Conservation (phyloP, 2,113 vertebrate species). For the Alectura lathami region DNA sequence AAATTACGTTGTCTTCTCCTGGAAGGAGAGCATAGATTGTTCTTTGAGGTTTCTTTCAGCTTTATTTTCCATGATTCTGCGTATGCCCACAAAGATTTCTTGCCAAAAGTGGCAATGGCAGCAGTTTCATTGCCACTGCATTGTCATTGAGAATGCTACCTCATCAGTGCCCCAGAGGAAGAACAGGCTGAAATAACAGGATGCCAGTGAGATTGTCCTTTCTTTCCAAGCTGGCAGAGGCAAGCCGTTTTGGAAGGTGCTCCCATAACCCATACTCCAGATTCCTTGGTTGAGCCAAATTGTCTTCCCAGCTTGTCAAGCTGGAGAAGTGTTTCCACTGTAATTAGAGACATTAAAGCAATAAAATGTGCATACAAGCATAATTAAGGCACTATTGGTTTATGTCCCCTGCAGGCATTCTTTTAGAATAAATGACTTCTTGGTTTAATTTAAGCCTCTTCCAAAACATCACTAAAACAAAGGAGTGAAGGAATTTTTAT, state of each 20-base stretch:
- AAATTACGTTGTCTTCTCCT: not conserved
- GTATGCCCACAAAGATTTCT: not conserved
- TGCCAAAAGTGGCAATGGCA: slow-evolving; percentile 14
- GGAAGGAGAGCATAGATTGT: not conserved
- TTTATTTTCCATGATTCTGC: not conserved
- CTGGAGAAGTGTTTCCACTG: slow-evolving; percentile 44
- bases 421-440: slow-evolving; percentile 62
- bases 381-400: slow-evolving; percentile 63
- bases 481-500: not conserved
- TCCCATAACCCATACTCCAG: not conserved
- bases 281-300: slow-evolving; percentile 46
- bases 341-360: slow-evolving; percentile 68
- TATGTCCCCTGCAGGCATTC: slow-evolving; percentile 55
- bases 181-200: slow-evolving; percentile 10
- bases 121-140: not conserved
- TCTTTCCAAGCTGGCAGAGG: slow-evolving; percentile 53
- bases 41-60: not conserved
- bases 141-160: not conserved
- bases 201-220: not conserved
- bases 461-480: slow-evolving; percentile 37
- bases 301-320: slow-evolving; percentile 35
- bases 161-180: not conserved
- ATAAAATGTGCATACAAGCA: slow-evolving; percentile 54
- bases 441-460: slow-evolving; percentile 60
- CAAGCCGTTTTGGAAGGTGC: slow-evolving; percentile 35